Conservation (phyloP, 2,888 invertebrate species). For the Tipula lateralis region DNA sequence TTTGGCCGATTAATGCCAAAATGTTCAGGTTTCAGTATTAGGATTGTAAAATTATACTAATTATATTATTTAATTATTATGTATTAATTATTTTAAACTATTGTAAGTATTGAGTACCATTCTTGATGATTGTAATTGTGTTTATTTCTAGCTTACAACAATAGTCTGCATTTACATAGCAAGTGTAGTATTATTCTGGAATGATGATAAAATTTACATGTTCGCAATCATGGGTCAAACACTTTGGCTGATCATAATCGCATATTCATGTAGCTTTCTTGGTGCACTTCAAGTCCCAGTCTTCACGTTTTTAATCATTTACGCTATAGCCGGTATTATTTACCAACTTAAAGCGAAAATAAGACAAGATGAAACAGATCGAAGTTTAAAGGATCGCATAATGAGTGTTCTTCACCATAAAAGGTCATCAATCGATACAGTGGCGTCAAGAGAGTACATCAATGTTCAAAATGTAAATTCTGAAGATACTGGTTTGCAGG, state of each 20-base stretch:
- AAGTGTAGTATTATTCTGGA: conserved; percentile 71
- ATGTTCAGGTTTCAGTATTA: not conserved
- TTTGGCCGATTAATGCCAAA: not conserved
- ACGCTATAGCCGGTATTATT: conserved; percentile 62
- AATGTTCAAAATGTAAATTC: not conserved
- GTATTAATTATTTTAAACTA: not conserved
- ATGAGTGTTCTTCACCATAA: not conserved
- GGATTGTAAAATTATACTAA: not conserved
- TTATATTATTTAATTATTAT: not conserved
- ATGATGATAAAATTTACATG: conserved; percentile 59
- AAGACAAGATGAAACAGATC: not conserved
- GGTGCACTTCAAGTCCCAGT: conserved; percentile 72
- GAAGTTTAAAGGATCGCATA: not conserved
- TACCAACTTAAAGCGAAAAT: conserved; percentile 41
- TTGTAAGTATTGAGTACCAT: too few relatives aligned
- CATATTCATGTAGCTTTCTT: conserved; percentile 69
- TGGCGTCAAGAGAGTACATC: not conserved
- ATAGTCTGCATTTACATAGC: conserved; percentile 65
- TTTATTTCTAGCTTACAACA: conserved; percentile 59
- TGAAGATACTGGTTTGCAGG: not conserved
- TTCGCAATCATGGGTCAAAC: conserved; percentile 66
- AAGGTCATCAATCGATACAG: not conserved
- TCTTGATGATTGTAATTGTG: too few relatives aligned
- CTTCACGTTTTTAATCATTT: conserved; percentile 62
- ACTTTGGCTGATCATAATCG: conserved; percentile 71